Conservation (phyloP, 2,113 vertebrate species). For the Gymnorhina tibicen region DNA sequence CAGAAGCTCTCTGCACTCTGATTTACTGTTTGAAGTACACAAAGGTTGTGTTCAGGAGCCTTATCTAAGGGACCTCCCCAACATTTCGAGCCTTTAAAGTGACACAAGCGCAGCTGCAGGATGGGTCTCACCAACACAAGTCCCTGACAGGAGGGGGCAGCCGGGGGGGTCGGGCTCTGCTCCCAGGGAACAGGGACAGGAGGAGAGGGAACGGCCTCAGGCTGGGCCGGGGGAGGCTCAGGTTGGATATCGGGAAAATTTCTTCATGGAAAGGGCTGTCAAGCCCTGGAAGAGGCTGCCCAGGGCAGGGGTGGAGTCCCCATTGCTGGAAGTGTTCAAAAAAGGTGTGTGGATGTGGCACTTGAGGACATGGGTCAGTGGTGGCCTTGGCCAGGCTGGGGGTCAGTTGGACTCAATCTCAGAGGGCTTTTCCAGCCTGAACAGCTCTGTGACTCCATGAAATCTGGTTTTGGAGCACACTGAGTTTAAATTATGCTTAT, state of each 20-base stretch:
- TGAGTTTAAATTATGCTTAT: neutral
- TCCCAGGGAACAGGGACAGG: neutral
- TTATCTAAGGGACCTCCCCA: neutral
- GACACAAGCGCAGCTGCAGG: neutral
- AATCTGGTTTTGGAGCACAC: neutral
- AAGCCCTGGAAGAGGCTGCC: neutral
- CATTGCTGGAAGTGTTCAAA: neutral
- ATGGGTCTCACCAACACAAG: neutral
- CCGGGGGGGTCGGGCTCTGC: fast-evolving
- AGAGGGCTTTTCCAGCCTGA: neutral
- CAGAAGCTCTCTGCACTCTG: neutral
- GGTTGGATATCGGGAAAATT: neutral
- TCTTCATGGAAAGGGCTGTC: neutral
- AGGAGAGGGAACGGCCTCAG: fast-evolving
- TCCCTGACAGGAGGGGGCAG: neutral
- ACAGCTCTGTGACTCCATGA: neutral
- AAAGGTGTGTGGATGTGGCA: neutral
- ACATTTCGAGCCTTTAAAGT: neutral
- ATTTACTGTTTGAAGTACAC: neutral
- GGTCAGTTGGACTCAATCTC: neutral
- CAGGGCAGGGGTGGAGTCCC: neutral
- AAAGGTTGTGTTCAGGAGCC: neutral
- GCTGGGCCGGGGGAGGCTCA: neutral
- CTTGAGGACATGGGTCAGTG: neutral
- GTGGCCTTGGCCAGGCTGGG: neutral